Evolutionary conservation across 2,797 vertebrate genomes (phyloP).

Genomic region (Okamejei kenojei): DNA sequence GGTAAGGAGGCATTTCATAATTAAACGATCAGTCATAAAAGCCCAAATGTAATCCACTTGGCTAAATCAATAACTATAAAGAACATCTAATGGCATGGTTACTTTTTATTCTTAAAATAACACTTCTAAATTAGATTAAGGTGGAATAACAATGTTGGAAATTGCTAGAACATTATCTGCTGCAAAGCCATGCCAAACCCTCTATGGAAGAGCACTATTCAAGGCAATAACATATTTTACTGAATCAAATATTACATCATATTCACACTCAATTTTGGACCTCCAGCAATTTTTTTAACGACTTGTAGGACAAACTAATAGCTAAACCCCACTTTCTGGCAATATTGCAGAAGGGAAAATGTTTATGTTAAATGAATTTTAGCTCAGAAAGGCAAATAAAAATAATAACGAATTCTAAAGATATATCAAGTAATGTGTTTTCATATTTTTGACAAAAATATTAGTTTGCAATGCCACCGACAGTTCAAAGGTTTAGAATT

Average conservation of each 20-base stretch:
- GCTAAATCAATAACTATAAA: neutral
- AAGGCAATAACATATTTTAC: neutral
- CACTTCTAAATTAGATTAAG: neutral
- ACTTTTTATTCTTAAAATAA: neutral
- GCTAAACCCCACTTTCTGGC: neutral
- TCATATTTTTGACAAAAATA: neutral
- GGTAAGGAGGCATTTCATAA: neutral
- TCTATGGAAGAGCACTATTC: neutral
- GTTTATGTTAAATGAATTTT: neutral
- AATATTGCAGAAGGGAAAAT: neutral
- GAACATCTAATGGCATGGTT: neutral
- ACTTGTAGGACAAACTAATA: neutral
- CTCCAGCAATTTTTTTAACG: too few relatives aligned
- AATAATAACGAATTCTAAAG: neutral
- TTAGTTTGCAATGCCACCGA: neutral
- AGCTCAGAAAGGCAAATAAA: neutral
- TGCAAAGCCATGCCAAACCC: neutral
- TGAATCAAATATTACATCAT: neutral
- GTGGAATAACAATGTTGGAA: neutral
- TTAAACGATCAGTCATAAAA: neutral
- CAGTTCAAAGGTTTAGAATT: constrained; percentile 7
- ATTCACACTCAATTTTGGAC: neutral
- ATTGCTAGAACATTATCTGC: neutral
- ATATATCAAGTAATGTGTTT: neutral
- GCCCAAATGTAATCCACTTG: neutral